These are phyloP conservation scores for Perca schrenkii DNA, from an alignment of 2,113 vertebrate species.

Conservation along the genomic window DNA sequence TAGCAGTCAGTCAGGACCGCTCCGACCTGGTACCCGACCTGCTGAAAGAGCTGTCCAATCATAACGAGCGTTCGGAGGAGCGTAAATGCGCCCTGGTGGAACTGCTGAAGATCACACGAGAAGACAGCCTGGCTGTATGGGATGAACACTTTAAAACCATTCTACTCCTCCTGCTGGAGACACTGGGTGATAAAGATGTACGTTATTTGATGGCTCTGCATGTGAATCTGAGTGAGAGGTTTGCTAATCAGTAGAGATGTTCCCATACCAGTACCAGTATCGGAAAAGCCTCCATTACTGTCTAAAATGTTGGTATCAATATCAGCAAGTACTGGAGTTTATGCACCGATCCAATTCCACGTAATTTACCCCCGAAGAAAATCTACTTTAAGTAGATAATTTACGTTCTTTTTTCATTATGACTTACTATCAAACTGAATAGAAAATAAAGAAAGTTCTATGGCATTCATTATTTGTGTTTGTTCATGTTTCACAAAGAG, in stretches of 20 bases:
- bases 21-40: conserved; percentile 97
- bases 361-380: too few species aligned
- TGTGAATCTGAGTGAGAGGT: neutral
- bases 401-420: too few species aligned
- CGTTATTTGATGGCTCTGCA: neutral
- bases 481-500: too few species aligned
- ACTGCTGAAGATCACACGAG: conserved; percentile 95
- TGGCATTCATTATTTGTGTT: too few species aligned
- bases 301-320: too few species aligned
- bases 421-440: too few species aligned
- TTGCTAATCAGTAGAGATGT: neutral
- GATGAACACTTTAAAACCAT: conserved; percentile 99
- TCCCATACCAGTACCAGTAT: too few species aligned
- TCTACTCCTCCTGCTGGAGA: conserved; percentile 95
- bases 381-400: too few species aligned
- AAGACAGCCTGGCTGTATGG: conserved; percentile 96
- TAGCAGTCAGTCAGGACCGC: conserved; percentile 89
- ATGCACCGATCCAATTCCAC: too few species aligned
- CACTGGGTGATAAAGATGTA: conserved; percentile 97
- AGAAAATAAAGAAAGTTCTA: too few species aligned
- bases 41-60: conserved; percentile 97
- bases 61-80: conserved; percentile 96
- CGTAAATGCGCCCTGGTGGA: conserved; percentile 94
- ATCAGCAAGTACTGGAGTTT: too few species aligned
- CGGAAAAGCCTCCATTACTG: too few species aligned